Base-by-base conservation (phyloP, 2,113 vertebrate species). In the Semnornis frantzii region DNA sequence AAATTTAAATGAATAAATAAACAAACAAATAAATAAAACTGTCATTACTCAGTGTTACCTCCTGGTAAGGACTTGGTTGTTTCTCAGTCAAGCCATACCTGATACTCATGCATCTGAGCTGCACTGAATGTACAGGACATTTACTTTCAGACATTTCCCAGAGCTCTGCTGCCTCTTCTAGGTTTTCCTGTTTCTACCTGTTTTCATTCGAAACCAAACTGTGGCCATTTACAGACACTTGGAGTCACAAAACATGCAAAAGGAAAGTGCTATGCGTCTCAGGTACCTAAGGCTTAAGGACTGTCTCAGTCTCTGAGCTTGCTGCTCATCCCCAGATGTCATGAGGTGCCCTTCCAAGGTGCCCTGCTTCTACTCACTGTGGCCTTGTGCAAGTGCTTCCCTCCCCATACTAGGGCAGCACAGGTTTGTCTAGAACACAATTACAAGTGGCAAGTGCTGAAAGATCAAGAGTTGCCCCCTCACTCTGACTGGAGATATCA, bases 321-420 rank as follows among this genome's bases (percentile, higher is more conserved):
- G 23, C 50, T 52, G 50, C 50, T 52, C 50, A 52, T 12, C 50
- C 50, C 23, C 50, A 52, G 50, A 24, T 52, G 50, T 52, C 50
- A 52, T 52, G n/a, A n/a, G 24, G 80, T 34, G 30, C 63, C 23
- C 58, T 50, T 20, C 5, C 5, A 1, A 94, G 31, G 59, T 34
- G 16, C 11, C 15, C 58, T 44, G 2, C 10, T 81, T 52, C 54
- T 72, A 30, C n/a, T 27, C 44, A 15, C 9, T 3, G 0, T 24
- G 55, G 18, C 52, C 30, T 23, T n/a, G 19, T 37, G 19, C 54
- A 8, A 14, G 9, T 5, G 8, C 17, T 83, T 46, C 34, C 12
- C 44, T 65, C 0, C 31, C 21, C 2, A 1, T 25, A n/a, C n/a
- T 23, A 16, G 10, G 34, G 23, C 39, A 76, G 30, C 58, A 37